phyloP scores from a whole-genome alignment of 2,113 vertebrate genomes.

The Dipodomys merriami region DNA sequence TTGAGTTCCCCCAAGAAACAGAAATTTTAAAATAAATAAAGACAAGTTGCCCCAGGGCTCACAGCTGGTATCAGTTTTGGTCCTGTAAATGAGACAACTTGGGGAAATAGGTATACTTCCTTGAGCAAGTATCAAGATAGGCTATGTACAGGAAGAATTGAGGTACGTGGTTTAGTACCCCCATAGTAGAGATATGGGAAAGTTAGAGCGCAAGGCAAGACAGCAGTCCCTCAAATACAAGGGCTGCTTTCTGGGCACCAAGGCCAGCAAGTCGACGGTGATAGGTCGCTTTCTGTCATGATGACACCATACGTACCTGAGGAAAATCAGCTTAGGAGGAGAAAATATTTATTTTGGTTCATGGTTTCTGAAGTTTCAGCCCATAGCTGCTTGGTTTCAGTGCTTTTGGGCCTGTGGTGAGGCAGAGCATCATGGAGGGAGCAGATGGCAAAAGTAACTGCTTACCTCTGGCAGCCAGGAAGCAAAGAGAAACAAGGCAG shows the following conservation, averaged over 20 bases:
- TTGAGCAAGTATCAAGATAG: not conserved
- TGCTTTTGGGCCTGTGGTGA: not conserved
- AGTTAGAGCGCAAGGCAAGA: not conserved
- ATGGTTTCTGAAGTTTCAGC: not conserved
- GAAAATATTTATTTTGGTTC: not conserved
- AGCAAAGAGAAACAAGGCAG: not conserved
- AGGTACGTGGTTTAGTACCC: too few species aligned
- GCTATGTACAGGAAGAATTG: not conserved
- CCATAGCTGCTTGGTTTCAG: not conserved
- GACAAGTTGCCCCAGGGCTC: not conserved
- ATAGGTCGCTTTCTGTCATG: not conserved
- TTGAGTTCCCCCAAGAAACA: not conserved
- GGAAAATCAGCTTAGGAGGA: not conserved
- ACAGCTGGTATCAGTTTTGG: not conserved
- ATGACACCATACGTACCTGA: not conserved
- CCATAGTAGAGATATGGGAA: too few species aligned
- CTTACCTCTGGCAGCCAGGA: not conserved
- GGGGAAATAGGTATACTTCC: not conserved
- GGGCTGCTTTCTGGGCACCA: not conserved
- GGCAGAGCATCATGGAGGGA: too few species aligned
- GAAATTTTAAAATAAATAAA: not conserved
- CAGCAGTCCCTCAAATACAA: not conserved
- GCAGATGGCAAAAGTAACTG: not conserved
- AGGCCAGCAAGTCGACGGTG: not conserved
- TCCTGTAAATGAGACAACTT: not conserved